These are phyloP conservation scores for Thaumetopoea pityocampa DNA, from an alignment of 1,140 invertebrate species.

Conservation along the genomic window DNA sequence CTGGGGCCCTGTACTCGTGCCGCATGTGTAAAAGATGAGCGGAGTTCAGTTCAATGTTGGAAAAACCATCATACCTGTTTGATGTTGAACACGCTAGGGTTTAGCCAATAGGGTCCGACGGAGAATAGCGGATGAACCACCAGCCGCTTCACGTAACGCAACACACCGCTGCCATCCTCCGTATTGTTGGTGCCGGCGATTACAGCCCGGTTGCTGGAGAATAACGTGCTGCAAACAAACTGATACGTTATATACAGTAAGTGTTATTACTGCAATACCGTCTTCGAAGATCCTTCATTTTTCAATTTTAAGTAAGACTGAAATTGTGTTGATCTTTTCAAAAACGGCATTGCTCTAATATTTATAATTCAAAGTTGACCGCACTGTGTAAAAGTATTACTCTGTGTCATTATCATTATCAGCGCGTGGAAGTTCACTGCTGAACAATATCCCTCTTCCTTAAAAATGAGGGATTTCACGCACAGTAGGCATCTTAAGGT, in stretches of 20 bases:
- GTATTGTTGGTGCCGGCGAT: constrained; percentile 59
- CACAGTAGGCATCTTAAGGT: too few species aligned
- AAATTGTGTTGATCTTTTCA: too few species aligned
- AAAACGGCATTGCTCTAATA: too few species aligned
- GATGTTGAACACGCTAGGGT: constrained; percentile 38
- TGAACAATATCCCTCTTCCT: too few species aligned
- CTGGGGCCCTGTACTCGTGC: too few species aligned
- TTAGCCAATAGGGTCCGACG: constrained; percentile 64
- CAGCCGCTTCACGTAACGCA: constrained; percentile 36
- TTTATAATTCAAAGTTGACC: too few species aligned
- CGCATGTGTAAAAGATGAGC: background rate
- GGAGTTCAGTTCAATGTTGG: too few species aligned
- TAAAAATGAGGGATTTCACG: too few species aligned
- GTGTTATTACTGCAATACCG: background rate
- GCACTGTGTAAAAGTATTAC: too few species aligned
- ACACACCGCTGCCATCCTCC: constrained; percentile 37
- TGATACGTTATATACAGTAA: too few species aligned
- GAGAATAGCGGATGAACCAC: constrained; percentile 53
- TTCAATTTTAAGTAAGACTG: background rate
- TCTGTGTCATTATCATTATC: too few species aligned
- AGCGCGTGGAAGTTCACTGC: too few species aligned
- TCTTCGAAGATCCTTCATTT: background rate
- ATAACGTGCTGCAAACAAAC: constrained; percentile 49
- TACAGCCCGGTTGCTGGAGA: constrained; percentile 43
- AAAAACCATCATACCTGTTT: constrained; percentile 40